These are phyloP conservation scores for Amiota mariae DNA, from an alignment of 2,888 invertebrate species.

Conservation along the genomic window DNA sequence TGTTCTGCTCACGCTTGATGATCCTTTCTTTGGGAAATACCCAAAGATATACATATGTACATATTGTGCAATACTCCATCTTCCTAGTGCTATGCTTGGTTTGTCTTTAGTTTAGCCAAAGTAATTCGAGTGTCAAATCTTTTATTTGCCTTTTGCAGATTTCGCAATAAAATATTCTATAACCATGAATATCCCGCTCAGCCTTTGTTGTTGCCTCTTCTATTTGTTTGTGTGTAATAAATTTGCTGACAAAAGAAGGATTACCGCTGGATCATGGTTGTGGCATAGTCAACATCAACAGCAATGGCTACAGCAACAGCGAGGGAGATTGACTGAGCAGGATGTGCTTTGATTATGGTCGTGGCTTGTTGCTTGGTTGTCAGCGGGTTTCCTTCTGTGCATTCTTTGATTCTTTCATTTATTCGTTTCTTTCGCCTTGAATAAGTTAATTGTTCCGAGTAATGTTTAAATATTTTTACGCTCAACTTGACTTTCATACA, in stretches of 20 bases:
- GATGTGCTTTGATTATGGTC: constrained; percentile 45
- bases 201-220: constrained; percentile 31
- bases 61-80: background rate
- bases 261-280: constrained; percentile 65
- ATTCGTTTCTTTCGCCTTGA: constrained; percentile 54
- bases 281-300: background rate
- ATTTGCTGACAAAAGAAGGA: constrained; percentile 72
- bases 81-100: background rate
- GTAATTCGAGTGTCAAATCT: constrained; percentile 73
- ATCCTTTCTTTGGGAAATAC: background rate
- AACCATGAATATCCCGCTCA: constrained; percentile 36
- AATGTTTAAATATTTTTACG: constrained; percentile 62
- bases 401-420: constrained; percentile 41
- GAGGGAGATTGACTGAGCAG: constrained; percentile 49
- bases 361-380: constrained; percentile 47
- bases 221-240: constrained; percentile 67
- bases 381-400: constrained; percentile 63
- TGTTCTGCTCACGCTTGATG: constrained; percentile 13
- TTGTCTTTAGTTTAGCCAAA: constrained; percentile 42
- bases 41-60: background rate
- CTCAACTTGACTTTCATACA: constrained; percentile 50
- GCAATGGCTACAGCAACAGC: no score
- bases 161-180: constrained; percentile 68
- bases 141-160: constrained; percentile 72
- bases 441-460: constrained; percentile 65